Base-by-base conservation (phyloP, 2,113 vertebrate genomes). In the Bubalus kerabau region DNA sequence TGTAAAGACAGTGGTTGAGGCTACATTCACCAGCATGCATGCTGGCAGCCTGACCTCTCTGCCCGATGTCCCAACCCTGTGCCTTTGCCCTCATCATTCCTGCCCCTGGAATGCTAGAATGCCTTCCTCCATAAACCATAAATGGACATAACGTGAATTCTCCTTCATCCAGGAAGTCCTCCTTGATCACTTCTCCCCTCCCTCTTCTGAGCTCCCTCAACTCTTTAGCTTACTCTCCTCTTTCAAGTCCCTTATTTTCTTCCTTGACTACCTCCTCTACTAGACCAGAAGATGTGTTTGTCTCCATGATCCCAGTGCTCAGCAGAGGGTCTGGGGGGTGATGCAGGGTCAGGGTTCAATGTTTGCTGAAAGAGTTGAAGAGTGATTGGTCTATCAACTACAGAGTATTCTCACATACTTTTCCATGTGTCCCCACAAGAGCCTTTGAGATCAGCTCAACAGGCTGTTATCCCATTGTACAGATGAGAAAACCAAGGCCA, bases 1-100 rank as follows among this genome's bases (percentile, higher is more conserved):
- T 6, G 7, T n/a, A n/a, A 6, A 43, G 12, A 7, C 1, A n/a
- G 36, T 7, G 52, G 59, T 13, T 16, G 24, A 21, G 2, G 32
- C 11, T 10, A 3, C 50, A 2, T 15, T 26, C 46, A 3, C 24
- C 46, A 62, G 85, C 48, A 30, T 16, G 32, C 43, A 0, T 3
- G 14, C 46, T 1, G 2, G 21, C 32, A 74, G 52, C 85, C 30
- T 54, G 54, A 19, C 40, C 67, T 64, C 26, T 17, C 30, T 19
- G 52, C 83, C 82, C 4, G 23, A 74, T 32, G 30, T 23, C 19
- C 59, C 21, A 54, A 8, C 21, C 11, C 40, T 28, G 1, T 4
- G 76, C 76, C 50, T 57, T 59, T n/a, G 67, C 50, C 60, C 17
- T 57, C 48, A 0, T 24, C 10, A 13, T 32, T 26, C 60, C 40